Percentiles rank a stretch among this genome's conserved stretches.
Evolutionary conservation across 2,888 invertebrate genomes (phyloP).

Genomic region (Cloeon dipterum): DNA sequence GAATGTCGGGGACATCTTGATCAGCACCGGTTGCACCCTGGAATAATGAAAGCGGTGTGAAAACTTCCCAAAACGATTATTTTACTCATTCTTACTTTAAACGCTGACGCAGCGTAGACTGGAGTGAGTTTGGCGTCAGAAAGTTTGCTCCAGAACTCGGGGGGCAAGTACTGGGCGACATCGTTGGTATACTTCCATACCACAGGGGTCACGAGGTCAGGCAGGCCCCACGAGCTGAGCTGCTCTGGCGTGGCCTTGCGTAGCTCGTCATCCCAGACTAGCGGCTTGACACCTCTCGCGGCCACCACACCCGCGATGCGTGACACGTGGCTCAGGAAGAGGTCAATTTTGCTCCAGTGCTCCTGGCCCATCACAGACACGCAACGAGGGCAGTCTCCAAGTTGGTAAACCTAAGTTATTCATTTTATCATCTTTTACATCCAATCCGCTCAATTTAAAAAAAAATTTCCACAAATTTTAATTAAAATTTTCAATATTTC

Average conservation of each 20-base stretch:
- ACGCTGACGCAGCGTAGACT: constrained; percentile 26
- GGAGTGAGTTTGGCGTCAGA: constrained; percentile 18
- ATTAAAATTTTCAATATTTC: no score
- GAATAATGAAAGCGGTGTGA: not conserved
- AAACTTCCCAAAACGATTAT: no score
- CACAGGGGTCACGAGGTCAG: constrained; percentile 24
- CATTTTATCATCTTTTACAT: no score
- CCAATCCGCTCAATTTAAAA: no score
- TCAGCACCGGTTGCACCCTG: constrained; percentile 5
- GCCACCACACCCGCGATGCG: constrained; percentile 17
- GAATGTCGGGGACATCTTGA: constrained; percentile 2
- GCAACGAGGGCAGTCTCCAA: constrained; percentile 16
- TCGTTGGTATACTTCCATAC: constrained; percentile 25
- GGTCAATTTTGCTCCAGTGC: constrained; percentile 23
- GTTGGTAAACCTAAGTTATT: constrained; percentile 15
- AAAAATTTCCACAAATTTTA: no score
- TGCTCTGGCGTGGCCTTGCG: constrained; percentile 14
- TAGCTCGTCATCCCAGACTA: constrained; percentile 32
- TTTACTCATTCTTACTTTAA: constrained; percentile 18
- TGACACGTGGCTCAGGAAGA: constrained; percentile 39
- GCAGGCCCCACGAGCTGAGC: constrained; percentile 16
- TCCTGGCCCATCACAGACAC: constrained; percentile 9
- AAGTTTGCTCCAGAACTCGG: constrained; percentile 13
- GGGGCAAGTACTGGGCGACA: constrained; percentile 14
- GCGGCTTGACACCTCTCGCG: constrained; percentile 12